Conservation (phyloP, 2,113 vertebrate genomes). For the Meles meles region DNA sequence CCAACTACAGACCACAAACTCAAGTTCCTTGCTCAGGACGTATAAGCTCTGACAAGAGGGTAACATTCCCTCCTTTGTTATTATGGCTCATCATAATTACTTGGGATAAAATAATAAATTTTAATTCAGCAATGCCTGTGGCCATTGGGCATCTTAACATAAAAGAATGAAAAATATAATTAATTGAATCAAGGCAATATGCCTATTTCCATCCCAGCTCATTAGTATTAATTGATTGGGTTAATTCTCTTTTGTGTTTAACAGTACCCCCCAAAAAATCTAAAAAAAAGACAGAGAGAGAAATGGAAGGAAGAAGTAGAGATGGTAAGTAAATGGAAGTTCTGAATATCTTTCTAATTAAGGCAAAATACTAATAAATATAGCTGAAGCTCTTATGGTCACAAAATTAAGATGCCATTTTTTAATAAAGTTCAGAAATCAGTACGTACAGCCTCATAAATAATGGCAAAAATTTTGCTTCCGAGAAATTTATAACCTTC, state of each 20-base stretch:
- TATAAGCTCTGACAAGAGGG: background rate
- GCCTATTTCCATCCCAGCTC: slow-evolving; percentile 5
- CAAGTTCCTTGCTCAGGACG: background rate
- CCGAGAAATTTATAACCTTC: slow-evolving; percentile 21
- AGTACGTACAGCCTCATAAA: background rate
- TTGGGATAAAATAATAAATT: slow-evolving; percentile 73
- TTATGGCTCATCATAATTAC: slow-evolving; percentile 69
- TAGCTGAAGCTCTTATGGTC: background rate
- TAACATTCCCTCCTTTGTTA: slow-evolving; percentile 28
- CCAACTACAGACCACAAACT: background rate
- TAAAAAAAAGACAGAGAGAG: background rate
- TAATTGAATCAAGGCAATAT: slow-evolving; percentile 53
- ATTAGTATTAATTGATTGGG: slow-evolving; percentile 71
- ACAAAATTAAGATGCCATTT: background rate
- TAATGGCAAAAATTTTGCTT: background rate
- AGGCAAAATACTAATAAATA: background rate
- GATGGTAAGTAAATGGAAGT: background rate
- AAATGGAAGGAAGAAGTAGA: background rate
- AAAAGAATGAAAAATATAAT: slow-evolving; percentile 71
- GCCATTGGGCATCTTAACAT: slow-evolving; percentile 62
- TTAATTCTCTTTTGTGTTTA: slow-evolving; percentile 63
- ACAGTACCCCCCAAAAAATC: background rate
- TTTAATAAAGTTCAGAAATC: background rate
- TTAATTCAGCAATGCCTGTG: slow-evolving; percentile 66
- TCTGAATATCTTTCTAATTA: slow-evolving; percentile 32